phyloP scores from a whole-genome alignment of 2,797 vertebrate genomes.

The Rhadinocentrus ornatus region DNA sequence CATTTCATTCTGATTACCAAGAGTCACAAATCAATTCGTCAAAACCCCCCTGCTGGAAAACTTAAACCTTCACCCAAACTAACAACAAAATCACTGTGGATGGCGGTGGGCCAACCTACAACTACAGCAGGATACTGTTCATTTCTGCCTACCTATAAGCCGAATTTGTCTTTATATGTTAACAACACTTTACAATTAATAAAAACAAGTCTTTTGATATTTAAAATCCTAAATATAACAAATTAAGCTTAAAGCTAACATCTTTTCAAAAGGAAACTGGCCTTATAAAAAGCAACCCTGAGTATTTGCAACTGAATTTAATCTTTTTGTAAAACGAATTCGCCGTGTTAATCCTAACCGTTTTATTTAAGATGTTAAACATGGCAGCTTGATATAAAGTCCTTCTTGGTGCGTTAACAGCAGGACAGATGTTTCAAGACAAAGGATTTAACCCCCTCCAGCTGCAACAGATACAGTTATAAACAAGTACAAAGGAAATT shows the following conservation, averaged over 20 bases:
- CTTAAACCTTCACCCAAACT: neutral
- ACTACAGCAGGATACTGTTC: neutral
- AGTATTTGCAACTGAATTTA: slow-evolving; percentile 15
- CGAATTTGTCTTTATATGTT: slow-evolving; percentile 11
- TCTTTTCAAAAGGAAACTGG: slow-evolving; percentile 9
- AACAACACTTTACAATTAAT: neutral
- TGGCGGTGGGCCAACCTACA: slow-evolving; percentile 1
- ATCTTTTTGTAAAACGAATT: neutral
- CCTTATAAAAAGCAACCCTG: neutral
- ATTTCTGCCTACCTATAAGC: neutral
- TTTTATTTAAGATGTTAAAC: slow-evolving; percentile 11
- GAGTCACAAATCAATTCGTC: slow-evolving; percentile 23
- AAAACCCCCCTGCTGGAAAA: neutral
- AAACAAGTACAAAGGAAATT: slow-evolving; percentile 25
- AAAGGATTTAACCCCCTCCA: slow-evolving; percentile 76
- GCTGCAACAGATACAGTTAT: slow-evolving; percentile 43
- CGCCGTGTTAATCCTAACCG: accelerated
- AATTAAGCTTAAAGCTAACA: neutral
- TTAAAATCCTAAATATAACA: accelerated
- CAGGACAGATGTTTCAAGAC: slow-evolving; percentile 80
- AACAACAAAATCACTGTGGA: neutral
- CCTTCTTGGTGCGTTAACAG: slow-evolving; percentile 57
- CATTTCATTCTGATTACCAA: accelerated
- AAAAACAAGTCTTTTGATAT: neutral
- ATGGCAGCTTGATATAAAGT: slow-evolving; percentile 2